phyloP scores from a whole-genome alignment of 1,140 invertebrate genomes.

The Rhyacophila brunnea region DNA sequence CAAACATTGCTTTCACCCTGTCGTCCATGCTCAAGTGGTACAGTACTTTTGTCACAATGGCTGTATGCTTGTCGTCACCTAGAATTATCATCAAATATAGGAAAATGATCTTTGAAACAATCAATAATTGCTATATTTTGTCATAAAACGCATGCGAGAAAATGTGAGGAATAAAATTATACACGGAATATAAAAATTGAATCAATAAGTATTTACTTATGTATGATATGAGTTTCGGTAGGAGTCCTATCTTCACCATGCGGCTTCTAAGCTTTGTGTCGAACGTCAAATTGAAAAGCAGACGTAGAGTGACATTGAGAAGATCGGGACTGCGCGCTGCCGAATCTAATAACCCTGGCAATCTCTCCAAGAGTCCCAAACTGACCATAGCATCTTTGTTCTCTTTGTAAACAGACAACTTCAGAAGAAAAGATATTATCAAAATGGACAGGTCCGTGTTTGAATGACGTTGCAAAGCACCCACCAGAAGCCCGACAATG shows the following conservation, averaged over 20 bases:
- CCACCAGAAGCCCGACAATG: conserved; percentile 85
- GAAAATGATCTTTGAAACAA: too few species aligned
- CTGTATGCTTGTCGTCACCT: conserved; percentile 83
- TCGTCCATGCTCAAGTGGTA: conserved; percentile 96
- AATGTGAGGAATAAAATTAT: too few species aligned
- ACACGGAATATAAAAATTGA: conserved; percentile 3
- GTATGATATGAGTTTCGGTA: conserved; percentile 87
- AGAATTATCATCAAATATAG: conserved; percentile 41
- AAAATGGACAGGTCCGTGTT: conserved; percentile 86
- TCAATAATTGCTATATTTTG: neutral
- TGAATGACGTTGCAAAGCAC: conserved; percentile 79
- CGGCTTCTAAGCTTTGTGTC: conserved; percentile 81
- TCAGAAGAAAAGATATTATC: conserved; percentile 93
- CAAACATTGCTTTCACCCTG: conserved; percentile 90
- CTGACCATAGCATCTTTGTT: conserved; percentile 91
- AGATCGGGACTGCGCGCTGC: conserved; percentile 71
- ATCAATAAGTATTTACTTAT: conserved; percentile 63
- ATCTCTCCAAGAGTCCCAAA: conserved; percentile 71
- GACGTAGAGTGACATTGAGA: conserved; percentile 80
- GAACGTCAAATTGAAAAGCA: conserved; percentile 97
- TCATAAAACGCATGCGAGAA: neutral
- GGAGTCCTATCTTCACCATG: conserved; percentile 86
- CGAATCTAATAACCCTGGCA: conserved; percentile 69
- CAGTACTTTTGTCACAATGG: conserved; percentile 83
- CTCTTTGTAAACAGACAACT: conserved; percentile 90